Evolutionary conservation across 2,113 vertebrate species (phyloP), one percentile per base, ranked within the genome.

Genomic region (Ondatra zibethicus): DNA sequence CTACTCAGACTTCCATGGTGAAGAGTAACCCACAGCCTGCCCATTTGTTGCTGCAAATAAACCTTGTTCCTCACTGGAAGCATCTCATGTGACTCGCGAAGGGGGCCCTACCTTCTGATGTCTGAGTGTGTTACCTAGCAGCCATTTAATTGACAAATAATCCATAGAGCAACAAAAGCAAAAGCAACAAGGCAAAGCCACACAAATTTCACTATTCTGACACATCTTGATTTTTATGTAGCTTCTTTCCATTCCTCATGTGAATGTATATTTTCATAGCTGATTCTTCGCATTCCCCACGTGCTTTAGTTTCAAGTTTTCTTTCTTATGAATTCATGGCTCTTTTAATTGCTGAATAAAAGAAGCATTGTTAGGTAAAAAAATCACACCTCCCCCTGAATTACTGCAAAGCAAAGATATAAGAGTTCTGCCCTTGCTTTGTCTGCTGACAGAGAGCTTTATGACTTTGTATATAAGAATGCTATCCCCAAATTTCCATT

Each of bases 401-500:
- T 88, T 81, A 86, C 92, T 89, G 27, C 8, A 52, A n/a, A n/a
- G 1, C 86, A 92, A 52, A 55, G 33, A 94, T 7, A 58, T 42
- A 47, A 55, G 33, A 70, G 78, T 97, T 85, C 11, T 88, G 97
- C 96, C 96, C 95, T 98, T 97, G 96, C 93, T 97, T 88, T 97
- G 70, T 97, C 97, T 97, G 95, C 97, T 97, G 97, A 96, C 87
- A 52, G 16, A 92, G 89, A 39, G 88, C 19, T 97, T 97, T 96
- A 88, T 81, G 63, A 76, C 72, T 98, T 95, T 97, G 77, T 87
- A 63, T 92, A 42, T 25, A 80, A 82, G 65, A 75, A 73, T 97
- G 72, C 84, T 95, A 96, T 96, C 92, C 66, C 61, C 95, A 92
- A 16, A 82, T 42, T 89, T 97, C 95, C 96, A 91, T 96, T 98